Evolutionary conservation across 2,888 invertebrate genomes (phyloP), one percentile per base, ranked within the genome.

Genomic region (Azorinus chamasolen): DNA sequence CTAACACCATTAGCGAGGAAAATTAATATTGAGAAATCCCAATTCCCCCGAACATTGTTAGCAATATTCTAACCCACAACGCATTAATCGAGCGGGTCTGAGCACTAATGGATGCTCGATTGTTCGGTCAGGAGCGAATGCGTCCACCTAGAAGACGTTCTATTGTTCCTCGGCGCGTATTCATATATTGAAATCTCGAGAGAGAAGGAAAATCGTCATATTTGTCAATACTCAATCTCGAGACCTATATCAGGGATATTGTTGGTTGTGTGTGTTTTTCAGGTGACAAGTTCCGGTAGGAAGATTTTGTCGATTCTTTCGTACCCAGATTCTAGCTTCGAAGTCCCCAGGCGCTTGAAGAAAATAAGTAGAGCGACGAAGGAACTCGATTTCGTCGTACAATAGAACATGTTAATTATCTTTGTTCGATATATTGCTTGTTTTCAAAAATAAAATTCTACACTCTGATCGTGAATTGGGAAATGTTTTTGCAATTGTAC

Each of bases 11-110:
- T 63, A 64, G 66, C 39, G 66, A 18, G 24, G 57, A 48, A 66
- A 39, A 66, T 66, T 66, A 66, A 57, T 66, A 58, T 22, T 6
- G 68, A 45, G 74, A 63, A 62, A 45, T 66, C 65, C 71, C 70
- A 76, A 76, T 76, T 70, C 76, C 65, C 76, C 18, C 8, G 75
- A 76, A 76, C 76, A 66, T 53, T 66, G 76, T 71, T 71, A 70
- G 41, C 66, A 55, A 57, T 64, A 62, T 70, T 63, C 61, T 10
- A 37, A 18, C 27, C 18, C 55, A 27, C 55, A 48, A 57, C 50
- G 43, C 61, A 62, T 76, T 71, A 71, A 76, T 76, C 70, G 76
- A 76, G 66, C 55, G 39, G 58, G 55, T 45, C 70, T 39, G 25
- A 51, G 48, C 57, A 18, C 53, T 70, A 76, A 76, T 76, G 76